These are phyloP conservation scores for Danaus melanippus DNA, from an alignment of 1,140 invertebrate genomes.

Conservation along the genomic window DNA sequence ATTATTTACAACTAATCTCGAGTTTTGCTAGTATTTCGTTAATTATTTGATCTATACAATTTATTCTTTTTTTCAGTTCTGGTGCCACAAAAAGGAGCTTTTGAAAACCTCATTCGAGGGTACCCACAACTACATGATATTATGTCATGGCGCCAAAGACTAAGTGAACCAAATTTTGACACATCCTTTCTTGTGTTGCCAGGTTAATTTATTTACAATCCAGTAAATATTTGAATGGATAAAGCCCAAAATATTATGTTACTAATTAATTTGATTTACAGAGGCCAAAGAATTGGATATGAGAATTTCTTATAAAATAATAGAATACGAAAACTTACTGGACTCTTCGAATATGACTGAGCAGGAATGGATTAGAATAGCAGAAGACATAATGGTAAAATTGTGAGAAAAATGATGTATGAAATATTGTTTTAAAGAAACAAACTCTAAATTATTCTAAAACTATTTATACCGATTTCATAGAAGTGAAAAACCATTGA, in stretches of 20 bases:
- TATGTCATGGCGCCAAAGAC: conserved; percentile 69
- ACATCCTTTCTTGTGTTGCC: conserved; percentile 47
- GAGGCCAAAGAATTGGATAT: conserved; percentile 34
- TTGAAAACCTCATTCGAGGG: conserved; percentile 51
- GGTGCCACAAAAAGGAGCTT: conserved; percentile 48
- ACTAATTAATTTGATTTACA: conserved; percentile 14
- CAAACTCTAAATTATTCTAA: too few species aligned
- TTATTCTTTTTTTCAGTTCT: conserved; percentile 36
- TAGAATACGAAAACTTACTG: conserved; percentile 90
- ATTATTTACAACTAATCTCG: not conserved
- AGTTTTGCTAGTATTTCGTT: conserved; percentile 1
- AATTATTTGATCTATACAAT: conserved; percentile 3
- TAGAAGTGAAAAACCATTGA: too few species aligned
- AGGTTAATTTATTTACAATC: conserved; percentile 28
- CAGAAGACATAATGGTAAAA: conserved; percentile 87
- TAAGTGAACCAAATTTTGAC: conserved; percentile 46
- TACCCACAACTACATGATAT: conserved; percentile 85
- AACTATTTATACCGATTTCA: too few species aligned
- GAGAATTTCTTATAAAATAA: conserved; percentile 82
- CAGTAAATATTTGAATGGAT: not conserved
- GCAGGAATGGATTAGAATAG: conserved; percentile 92
- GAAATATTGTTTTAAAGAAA: too few species aligned
- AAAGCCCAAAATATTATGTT: not conserved
- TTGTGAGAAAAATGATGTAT: too few species aligned
- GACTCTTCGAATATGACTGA: conserved; percentile 96